Evolutionary conservation across 2,113 vertebrate genomes (phyloP), one percentile per base, ranked within the genome.

Genomic region (Crotalus helleri): DNA sequence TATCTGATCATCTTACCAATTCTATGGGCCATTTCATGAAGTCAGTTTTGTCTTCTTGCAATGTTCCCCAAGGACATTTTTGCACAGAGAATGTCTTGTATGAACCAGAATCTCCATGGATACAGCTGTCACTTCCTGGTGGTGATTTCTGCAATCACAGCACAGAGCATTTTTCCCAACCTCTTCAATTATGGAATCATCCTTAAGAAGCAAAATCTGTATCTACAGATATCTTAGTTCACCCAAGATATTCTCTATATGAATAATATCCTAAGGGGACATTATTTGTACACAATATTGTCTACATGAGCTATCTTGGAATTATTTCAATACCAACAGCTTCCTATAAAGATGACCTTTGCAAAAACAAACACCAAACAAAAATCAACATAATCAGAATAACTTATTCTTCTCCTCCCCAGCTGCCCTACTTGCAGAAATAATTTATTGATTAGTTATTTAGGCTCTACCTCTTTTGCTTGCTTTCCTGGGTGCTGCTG

Each of bases 401-500:
- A 91, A 12, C 94, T 94, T 33, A 58, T 44, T 86, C 93, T 89
- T 96, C 29, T 5, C 1, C 1, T 87, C 69, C 92, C 93, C 91
- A 23, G 74, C 33, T 93, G 94, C 91, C 93, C 92, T 88, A 7
- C 57, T 93, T 88, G 57, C 3, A 33, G 54, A 90, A 92, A 10
- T 69, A 64, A 58, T 4, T 12, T 3, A 74, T 86, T 92, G 55
- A 61, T 26, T 93, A 95, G 90, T 51, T 44, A 59, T 90, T 91
- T 54, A 69, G 94, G 69, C 93, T 97, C 92, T 98, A 99, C 99
- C 99, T 99, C 99, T 98, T 99, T 99, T 23, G 95, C 98, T 97
- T 99, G 99, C 97, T 99, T 99, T 97, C 98, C 98, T 93, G 99
- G 98, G 91, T 98, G 98, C 85, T 96, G 98, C 0, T 97, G 98